Evolutionary conservation across 2,888 invertebrate genomes (phyloP).

Genomic region (Meghimatium bilineatum): DNA sequence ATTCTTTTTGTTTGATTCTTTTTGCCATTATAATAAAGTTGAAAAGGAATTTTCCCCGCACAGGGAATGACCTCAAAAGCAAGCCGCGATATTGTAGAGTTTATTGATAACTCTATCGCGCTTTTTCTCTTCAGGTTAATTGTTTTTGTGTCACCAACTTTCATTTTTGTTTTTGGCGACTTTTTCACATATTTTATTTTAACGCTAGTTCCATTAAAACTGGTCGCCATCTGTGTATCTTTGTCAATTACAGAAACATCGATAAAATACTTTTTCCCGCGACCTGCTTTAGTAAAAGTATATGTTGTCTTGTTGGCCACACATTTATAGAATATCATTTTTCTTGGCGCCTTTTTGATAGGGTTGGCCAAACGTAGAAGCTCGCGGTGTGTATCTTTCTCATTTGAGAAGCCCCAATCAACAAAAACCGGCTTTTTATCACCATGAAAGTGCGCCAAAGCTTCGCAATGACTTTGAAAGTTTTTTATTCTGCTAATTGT

Average conservation of each 20-base stretch:
- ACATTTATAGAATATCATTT: slow-evolving; percentile 77
- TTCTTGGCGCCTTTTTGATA: slow-evolving; percentile 58
- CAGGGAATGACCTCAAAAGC: slow-evolving; percentile 59
- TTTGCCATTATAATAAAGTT: slow-evolving; percentile 54
- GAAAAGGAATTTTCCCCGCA: slow-evolving; percentile 59
- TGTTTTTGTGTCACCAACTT: slow-evolving; percentile 63
- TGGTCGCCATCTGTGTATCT: slow-evolving; percentile 79
- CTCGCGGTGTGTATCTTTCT: slow-evolving; percentile 57
- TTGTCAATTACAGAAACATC: slow-evolving; percentile 80
- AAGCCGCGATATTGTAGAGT: slow-evolving; percentile 45
- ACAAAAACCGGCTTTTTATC: slow-evolving; percentile 67
- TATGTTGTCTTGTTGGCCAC: slow-evolving; percentile 79
- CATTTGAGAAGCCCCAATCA: slow-evolving; percentile 73
- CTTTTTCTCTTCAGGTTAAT: slow-evolving; percentile 50
- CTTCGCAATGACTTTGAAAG: slow-evolving; percentile 79
- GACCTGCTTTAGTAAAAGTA: slow-evolving; percentile 78
- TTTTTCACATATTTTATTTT: slow-evolving; percentile 58
- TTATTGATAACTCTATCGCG: slow-evolving; percentile 48
- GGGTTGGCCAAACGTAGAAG: slow-evolving; percentile 60
- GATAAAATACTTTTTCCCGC: slow-evolving; percentile 79
- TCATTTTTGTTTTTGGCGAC: slow-evolving; percentile 40
- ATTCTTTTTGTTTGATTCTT: slow-evolving; percentile 54
- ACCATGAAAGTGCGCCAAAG: slow-evolving; percentile 76
- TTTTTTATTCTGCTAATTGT: slow-evolving; percentile 78
- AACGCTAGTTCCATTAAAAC: slow-evolving; percentile 77